Conservation (phyloP, 1,140 invertebrate species). For the Leptestheria dahalacensis region DNA sequence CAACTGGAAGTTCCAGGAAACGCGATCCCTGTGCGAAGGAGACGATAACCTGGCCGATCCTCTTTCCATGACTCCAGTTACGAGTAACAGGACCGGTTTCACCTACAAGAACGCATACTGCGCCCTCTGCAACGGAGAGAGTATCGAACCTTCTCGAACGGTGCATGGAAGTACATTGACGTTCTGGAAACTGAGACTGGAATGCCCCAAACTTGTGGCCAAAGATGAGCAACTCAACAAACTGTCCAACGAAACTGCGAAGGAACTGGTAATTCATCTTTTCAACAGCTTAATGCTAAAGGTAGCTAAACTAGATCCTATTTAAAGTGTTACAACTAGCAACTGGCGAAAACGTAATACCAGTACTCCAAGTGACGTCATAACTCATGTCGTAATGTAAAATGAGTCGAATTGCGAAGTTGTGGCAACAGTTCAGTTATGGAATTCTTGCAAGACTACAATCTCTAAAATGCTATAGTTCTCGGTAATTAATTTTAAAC, state of each 20-base stretch:
- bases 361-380: background rate
- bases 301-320: no score
- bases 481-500: constrained; percentile 19
- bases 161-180: constrained; percentile 15
- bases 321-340: no score
- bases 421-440: background rate
- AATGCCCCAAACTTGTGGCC: constrained; percentile 26
- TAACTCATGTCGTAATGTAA: background rate
- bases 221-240: background rate
- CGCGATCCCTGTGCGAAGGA: constrained; percentile 21
- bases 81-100: constrained; percentile 27
- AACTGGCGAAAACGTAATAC: no score
- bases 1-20: constrained; percentile 25
- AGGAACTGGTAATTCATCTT: background rate
- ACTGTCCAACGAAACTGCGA: background rate
- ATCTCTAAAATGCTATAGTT: constrained; percentile 11
- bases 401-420: background rate
- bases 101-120: constrained; percentile 41
- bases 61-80: constrained; percentile 30
- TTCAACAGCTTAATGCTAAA: background rate
- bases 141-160: background rate
- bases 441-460: background rate
- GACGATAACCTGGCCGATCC: constrained; percentile 27
- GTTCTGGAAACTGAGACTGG: constrained; percentile 32
- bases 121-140: constrained; percentile 36